Base-by-base conservation (phyloP, 2,888 invertebrate genomes). In the Cryptosula pallasiana region DNA sequence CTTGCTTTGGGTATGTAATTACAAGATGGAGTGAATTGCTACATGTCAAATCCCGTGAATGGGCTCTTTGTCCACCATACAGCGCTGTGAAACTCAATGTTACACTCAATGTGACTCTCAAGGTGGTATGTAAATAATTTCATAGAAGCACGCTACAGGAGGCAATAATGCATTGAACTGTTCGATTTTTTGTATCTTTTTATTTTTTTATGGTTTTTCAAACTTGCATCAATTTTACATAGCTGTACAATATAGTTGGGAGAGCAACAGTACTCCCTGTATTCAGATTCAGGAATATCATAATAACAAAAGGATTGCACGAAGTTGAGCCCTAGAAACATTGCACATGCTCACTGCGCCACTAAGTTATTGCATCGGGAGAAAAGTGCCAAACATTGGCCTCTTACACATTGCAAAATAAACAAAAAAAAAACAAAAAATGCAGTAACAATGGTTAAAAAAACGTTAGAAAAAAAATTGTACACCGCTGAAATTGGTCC, bases 241-340 rank as follows among this genome's bases (percentile, higher is more conserved):
- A 45, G 20, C 45, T 45, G 45, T 45, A 45, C 45, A 45, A 20
- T 13, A 45, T 45, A 45, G 20, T 45, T 13, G 20, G 5, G 20
- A 45, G 5, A 45, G 45, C n/a, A n/a, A n/a, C n/a, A 45, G 45
- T 20, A 45, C 9, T 45, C 45, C 5, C 45, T 20, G 5, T 45
- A 45, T 45, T 20, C 20, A n/a, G n/a, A 45, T 45, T 45, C 45
- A 45, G 45, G 20, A 45, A 45, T 45, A 45, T 20, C 20, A 45
- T 45, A 45, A 13, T 45, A 45, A 13, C 5, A 45, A 45, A 45
- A 13, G 45, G 32, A 29, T 63, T 63, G 63, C 63, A 63, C 63
- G 27, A 34, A 9, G 20, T 63, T 63, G 27, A 57, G 63, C 27
- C 32, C 63, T 63, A 34, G 55, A 55, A 63, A 63, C 27, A 63